Evolutionary conservation across 2,888 invertebrate genomes (phyloP).

Genomic region (Eupithecia subfuscata): DNA sequence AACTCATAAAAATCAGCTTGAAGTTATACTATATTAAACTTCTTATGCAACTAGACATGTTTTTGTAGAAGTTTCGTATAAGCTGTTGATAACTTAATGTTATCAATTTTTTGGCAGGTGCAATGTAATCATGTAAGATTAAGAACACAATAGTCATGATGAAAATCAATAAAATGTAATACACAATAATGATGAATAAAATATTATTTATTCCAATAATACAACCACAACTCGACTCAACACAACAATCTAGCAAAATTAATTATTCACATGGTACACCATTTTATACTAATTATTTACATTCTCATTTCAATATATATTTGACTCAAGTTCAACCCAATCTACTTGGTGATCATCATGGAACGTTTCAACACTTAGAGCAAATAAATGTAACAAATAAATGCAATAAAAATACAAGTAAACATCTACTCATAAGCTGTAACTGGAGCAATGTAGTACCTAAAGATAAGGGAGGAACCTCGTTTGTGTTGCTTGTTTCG

Average conservation of each 20-base stretch:
- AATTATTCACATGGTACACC: constrained; percentile 75
- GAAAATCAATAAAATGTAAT: constrained; percentile 33
- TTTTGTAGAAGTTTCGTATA: background rate
- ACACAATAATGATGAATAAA: constrained; percentile 66
- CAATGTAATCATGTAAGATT: background rate
- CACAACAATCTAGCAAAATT: constrained; percentile 79
- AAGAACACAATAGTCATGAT: constrained; percentile 4
- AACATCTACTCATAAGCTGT: constrained; percentile 69
- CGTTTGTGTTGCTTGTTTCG: constrained; percentile 91
- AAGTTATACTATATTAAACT: background rate
- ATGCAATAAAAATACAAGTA: constrained; percentile 48
- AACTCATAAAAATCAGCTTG: background rate
- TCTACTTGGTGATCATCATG: constrained; percentile 78
- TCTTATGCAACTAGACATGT: background rate
- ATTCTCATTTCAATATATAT: constrained; percentile 66
- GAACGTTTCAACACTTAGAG: constrained; percentile 82
- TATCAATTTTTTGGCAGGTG: background rate
- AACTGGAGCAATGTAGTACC: constrained; percentile 85
- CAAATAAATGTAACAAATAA: constrained; percentile 74
- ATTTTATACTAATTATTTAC: constrained; percentile 81
- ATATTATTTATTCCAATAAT: constrained; percentile 74
- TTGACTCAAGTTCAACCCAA: constrained; percentile 58
- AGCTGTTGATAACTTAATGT: constrained; percentile 1
- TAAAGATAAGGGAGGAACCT: constrained; percentile 92
- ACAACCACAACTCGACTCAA: constrained; percentile 73